A percentile compares a stretch with the other conserved stretches of the same genome.
Conservation (phyloP, 2,888 invertebrate species). For the Drosophila subquinaria region DNA sequence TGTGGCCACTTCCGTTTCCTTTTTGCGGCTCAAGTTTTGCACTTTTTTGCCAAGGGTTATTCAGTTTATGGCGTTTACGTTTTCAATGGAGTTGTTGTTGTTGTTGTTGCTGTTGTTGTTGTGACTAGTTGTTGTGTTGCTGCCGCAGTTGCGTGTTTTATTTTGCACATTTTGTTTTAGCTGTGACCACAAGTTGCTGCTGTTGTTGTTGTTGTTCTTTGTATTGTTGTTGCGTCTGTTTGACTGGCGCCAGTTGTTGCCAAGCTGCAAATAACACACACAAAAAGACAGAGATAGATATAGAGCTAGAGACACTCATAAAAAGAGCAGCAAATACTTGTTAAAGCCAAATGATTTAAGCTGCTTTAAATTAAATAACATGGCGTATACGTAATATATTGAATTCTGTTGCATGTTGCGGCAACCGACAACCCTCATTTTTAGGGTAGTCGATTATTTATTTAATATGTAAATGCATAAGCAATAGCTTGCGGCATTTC, state of each 20-base stretch:
- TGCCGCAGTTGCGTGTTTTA: conserved; percentile 68
- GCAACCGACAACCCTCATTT: conserved; percentile 20
- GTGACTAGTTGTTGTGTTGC: conserved; percentile 30
- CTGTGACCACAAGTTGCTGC: conserved; percentile 55
- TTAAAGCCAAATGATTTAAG: conserved; percentile 39
- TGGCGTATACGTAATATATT: conserved; percentile 30
- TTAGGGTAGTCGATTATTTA: conserved; percentile 21
- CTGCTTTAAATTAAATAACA: conserved; percentile 28
- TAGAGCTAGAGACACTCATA: background rate
- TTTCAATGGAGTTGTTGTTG: conserved; percentile 24
- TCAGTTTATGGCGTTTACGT: conserved; percentile 54
- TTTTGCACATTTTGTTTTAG: conserved; percentile 70
- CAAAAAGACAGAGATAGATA: conserved; percentile 1
- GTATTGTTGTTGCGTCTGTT: conserved; percentile 20
- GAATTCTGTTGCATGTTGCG: conserved; percentile 32
- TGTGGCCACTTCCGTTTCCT: conserved; percentile 53
- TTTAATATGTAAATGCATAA: conserved; percentile 21
- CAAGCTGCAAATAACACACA: conserved; percentile 40
- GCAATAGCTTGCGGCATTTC: background rate
- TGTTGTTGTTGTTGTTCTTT: conserved; percentile 13
- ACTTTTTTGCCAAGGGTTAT: conserved; percentile 33
- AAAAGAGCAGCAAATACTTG: conserved; percentile 24
- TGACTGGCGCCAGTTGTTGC: conserved; percentile 56
- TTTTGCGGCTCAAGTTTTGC: conserved; percentile 18
- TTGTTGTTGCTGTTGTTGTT: conserved; percentile 15